phyloP scores from a whole-genome alignment of 2,797 vertebrate genomes.

The Stomatorhinus walkeri region DNA sequence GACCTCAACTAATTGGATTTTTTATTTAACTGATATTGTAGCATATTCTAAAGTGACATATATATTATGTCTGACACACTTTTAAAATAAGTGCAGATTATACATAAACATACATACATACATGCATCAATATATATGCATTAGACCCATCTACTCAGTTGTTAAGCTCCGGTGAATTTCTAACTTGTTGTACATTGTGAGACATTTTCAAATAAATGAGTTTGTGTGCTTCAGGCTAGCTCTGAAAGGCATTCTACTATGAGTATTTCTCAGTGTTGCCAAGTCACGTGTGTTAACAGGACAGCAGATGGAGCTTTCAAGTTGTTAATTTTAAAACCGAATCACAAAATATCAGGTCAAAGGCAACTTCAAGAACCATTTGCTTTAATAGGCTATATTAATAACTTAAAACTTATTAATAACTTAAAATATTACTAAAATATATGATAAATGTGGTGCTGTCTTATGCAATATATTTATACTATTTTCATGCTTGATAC shows the following conservation, averaged over 20 bases:
- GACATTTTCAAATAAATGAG: constrained; percentile 2
- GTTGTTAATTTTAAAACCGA: constrained; percentile 17
- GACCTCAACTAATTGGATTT: constrained; percentile 26
- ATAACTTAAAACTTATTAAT: not conserved
- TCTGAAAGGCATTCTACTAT: constrained; percentile 8
- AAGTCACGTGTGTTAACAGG: constrained; percentile 19
- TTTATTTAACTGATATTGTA: constrained; percentile 44
- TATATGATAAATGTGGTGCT: not conserved
- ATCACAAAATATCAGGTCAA: constrained; percentile 10
- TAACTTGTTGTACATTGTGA: not conserved
- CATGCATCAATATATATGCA: not conserved
- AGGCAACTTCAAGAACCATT: constrained; percentile 1
- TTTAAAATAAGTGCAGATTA: not conserved
- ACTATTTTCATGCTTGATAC: not conserved
- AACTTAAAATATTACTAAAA: not conserved
- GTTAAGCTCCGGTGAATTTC: not conserved
- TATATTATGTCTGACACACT: not conserved
- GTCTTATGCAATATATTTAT: not conserved
- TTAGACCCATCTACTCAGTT: not conserved
- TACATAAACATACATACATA: not conserved
- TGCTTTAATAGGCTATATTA: constrained; percentile 15
- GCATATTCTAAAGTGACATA: constrained; percentile 31
- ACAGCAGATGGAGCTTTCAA: constrained; percentile 10
- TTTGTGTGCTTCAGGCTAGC: not conserved
- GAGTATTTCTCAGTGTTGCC: constrained; percentile 21